Evolutionary conservation across 1,140 invertebrate species (phyloP).

Genomic region (Ptiloglossa arizonensis): DNA sequence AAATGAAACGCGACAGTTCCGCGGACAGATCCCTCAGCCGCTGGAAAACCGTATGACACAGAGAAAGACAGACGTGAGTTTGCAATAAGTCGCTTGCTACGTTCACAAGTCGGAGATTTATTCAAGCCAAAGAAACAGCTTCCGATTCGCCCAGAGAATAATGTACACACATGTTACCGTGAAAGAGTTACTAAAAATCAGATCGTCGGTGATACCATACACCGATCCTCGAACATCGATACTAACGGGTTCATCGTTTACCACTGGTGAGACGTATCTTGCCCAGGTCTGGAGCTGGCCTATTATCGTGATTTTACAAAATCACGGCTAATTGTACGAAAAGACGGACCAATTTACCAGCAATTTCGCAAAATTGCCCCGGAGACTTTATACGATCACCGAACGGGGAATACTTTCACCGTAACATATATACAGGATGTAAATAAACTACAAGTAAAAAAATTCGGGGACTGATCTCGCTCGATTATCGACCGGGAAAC

Average conservation of each 20-base stretch:
- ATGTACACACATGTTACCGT: constrained; percentile 9
- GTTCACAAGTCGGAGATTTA: constrained; percentile 42
- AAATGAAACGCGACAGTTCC: constrained; percentile 69
- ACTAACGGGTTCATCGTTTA: too few relatives aligned
- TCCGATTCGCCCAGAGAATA: constrained; percentile 17
- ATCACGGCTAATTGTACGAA: not conserved
- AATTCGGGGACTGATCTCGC: too few relatives aligned
- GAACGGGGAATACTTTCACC: constrained; percentile 5
- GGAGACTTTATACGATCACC: not conserved
- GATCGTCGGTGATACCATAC: not conserved
- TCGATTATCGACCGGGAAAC: too few relatives aligned
- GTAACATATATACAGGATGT: constrained; percentile 2
- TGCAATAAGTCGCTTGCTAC: constrained; percentile 45
- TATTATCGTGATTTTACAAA: too few relatives aligned
- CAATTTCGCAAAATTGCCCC: not conserved
- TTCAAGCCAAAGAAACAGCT: constrained; percentile 48
- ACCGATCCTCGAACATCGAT: too few relatives aligned
- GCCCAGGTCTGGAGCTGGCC: too few relatives aligned
- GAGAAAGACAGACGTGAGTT: constrained; percentile 69
- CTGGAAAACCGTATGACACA: constrained; percentile 59
- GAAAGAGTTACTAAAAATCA: constrained; percentile 1
- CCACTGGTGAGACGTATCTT: too few relatives aligned
- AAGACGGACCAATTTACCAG: not conserved
- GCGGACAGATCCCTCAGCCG: constrained; percentile 35
- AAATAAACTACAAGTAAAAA: not conserved